A percentile compares a stretch with the other conserved stretches of the same genome.
phyloP scores from a whole-genome alignment of 2,797 vertebrate species.

The Thripadectes ignobilis region DNA sequence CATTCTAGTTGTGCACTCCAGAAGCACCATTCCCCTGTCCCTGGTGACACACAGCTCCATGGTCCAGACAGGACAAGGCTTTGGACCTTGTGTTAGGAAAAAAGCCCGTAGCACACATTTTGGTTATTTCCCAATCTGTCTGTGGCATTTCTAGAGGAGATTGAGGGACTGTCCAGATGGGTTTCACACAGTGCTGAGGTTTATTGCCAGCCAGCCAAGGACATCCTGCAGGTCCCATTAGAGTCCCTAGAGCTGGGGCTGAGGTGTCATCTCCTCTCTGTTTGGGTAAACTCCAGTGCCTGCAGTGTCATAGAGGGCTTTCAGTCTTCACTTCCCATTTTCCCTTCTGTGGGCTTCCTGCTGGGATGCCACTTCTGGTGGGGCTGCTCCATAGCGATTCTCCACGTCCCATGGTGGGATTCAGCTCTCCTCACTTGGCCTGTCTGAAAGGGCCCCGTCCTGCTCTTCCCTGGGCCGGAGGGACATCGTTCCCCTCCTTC shows the following conservation, averaged over 20 bases:
- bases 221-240: neutral
- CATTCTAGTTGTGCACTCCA: slow-evolving; percentile 70
- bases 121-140: neutral
- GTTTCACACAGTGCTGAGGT: neutral
- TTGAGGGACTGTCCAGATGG: neutral
- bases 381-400: neutral
- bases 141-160: slow-evolving; percentile 5
- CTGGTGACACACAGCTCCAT: neutral
- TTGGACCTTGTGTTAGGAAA: neutral
- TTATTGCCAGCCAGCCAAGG: neutral
- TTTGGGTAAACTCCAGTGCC: neutral
- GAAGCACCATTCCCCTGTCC: slow-evolving; percentile 49
- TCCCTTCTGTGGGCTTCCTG: slow-evolving; percentile 39
- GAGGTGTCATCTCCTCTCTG: neutral
- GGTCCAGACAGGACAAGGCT: neutral
- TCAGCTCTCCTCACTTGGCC: slow-evolving; percentile 57
- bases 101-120: neutral
- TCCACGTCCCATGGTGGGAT: slow-evolving; percentile 43
- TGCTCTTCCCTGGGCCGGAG: neutral
- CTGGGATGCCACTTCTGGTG: slow-evolving; percentile 5
- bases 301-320: neutral
- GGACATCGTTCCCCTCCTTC: neutral
- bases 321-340: neutral
- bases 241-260: neutral
- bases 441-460: slow-evolving; percentile 38